Evolutionary conservation across 2,797 vertebrate genomes (phyloP), one percentile per base, ranked within the genome.

Genomic region (Hafferia zeledoni): DNA sequence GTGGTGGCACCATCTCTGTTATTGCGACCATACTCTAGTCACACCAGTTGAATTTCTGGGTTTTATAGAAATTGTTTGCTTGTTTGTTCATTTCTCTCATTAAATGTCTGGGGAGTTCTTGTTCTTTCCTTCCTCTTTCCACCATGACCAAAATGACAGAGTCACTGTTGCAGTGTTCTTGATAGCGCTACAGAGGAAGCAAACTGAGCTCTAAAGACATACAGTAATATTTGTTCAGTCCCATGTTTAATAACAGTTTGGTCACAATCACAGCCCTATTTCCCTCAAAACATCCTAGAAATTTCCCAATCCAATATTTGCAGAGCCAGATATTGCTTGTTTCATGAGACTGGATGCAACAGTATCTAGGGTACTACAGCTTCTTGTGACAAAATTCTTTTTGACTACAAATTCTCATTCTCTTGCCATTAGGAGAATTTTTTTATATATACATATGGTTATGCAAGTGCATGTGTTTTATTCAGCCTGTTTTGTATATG

Each of bases 91-190:
- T 43, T 67, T n/a, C 25, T 43, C 25, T 49, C 19, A 61, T 64
- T 39, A 56, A 33, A 19, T n/a, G 4, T 0, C 10, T 28, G 6
- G 1, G 5, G 4, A 15, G 4, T 30, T 65, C 35, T 67, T 72
- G 16, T 25, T 81, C 23, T 59, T 83, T 68, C 28, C 18, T 16
- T 64, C 20, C 39, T 60, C 15, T 63, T 64, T 63, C 22, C 17
- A 49, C 19, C 10, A n/a, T n/a, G 27, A 89, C 17, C 6, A 20
- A 59, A 79, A 60, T 8, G 46, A 64, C 18, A 60, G 25, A 22
- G 12, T 33, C 20, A 27, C 35, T 20, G 5, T 28, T 70, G 19
- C 2, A 4, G 14, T 33, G 22, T n/a, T 83, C 30, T 23, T 6
- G 2, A 5, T 50, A 52, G 57, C 55, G 39, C 39, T 52, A n/a